A percentile compares a stretch with the other conserved stretches of the same genome.
phyloP scores from a whole-genome alignment of 2,888 invertebrate genomes.

The Entomobrya multifasciata region DNA sequence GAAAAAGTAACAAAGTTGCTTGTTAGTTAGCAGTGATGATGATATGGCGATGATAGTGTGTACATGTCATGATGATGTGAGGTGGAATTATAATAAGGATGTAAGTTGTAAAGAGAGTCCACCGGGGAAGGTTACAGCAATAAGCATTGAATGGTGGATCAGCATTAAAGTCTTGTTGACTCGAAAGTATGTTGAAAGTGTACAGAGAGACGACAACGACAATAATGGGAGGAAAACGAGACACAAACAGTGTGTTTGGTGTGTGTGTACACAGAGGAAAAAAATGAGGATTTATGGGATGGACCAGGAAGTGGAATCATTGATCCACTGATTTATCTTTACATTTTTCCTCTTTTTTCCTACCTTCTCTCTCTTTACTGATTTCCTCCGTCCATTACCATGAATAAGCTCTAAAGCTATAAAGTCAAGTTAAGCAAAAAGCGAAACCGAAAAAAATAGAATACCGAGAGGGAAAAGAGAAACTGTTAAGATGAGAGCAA shows the following conservation, averaged over 20 bases:
- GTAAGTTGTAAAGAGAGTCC: not conserved
- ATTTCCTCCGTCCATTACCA: slow-evolving; percentile 42
- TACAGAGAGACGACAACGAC: slow-evolving; percentile 18
- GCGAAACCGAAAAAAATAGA: slow-evolving; percentile 2
- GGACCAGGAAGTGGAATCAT: slow-evolving; percentile 66
- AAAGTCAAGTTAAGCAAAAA: slow-evolving; percentile 4
- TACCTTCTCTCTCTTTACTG: not conserved
- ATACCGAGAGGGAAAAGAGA: not conserved
- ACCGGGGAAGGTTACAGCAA: slow-evolving; percentile 1
- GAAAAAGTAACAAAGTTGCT: slow-evolving; percentile 26
- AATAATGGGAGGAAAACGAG: slow-evolving; percentile 38
- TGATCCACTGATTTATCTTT: slow-evolving; percentile 69
- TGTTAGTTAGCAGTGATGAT: slow-evolving; percentile 6
- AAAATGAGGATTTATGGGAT: slow-evolving; percentile 66
- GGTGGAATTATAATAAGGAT: slow-evolving; percentile 28
- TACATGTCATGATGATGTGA: not conserved
- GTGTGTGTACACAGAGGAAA: not conserved
- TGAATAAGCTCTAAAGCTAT: not conserved
- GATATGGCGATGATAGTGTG: not conserved
- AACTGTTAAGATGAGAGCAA: slow-evolving; percentile 2
- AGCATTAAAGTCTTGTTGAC: not conserved
- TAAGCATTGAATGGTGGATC: not conserved
- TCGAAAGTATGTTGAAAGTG: not conserved
- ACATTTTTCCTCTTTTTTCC: slow-evolving; percentile 59
- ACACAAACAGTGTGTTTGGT: slow-evolving; percentile 46